phyloP scores from a whole-genome alignment of 2,888 invertebrate genomes.

The Hyalella azteca region DNA sequence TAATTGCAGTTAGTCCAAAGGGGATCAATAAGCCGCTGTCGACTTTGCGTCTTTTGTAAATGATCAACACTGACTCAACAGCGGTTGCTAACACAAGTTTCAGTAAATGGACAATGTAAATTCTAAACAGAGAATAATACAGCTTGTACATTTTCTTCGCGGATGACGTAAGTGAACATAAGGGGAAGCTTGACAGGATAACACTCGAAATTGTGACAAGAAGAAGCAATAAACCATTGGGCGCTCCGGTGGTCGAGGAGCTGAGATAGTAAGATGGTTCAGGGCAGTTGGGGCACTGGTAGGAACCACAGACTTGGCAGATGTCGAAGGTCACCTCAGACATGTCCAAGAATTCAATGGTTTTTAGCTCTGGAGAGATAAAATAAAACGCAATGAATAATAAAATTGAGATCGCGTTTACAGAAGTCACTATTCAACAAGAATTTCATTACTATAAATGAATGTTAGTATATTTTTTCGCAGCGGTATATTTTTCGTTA shows the following conservation, averaged over 20 bases:
- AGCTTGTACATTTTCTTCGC: not conserved
- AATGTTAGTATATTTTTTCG: no score
- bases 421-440: no score
- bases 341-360: slow-evolving; percentile 65
- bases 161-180: not conserved
- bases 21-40: not conserved
- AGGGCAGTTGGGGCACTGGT: slow-evolving; percentile 90
- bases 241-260: not conserved
- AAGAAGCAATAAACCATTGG: not conserved
- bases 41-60: not conserved
- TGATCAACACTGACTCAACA: not conserved
- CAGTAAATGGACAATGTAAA: not conserved
- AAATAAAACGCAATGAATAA: not conserved
- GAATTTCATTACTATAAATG: no score
- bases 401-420: no score
- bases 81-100: not conserved
- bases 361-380: slow-evolving; percentile 59
- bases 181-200: not conserved
- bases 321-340: slow-evolving; percentile 72
- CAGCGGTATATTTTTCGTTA: no score
- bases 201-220: not conserved
- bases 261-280: slow-evolving; percentile 30
- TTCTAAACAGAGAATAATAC: no score
- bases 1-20: not conserved
- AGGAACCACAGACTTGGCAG: slow-evolving; percentile 92